Base-by-base conservation (phyloP, 1,140 invertebrate genomes). In the Euwallacea similis region DNA sequence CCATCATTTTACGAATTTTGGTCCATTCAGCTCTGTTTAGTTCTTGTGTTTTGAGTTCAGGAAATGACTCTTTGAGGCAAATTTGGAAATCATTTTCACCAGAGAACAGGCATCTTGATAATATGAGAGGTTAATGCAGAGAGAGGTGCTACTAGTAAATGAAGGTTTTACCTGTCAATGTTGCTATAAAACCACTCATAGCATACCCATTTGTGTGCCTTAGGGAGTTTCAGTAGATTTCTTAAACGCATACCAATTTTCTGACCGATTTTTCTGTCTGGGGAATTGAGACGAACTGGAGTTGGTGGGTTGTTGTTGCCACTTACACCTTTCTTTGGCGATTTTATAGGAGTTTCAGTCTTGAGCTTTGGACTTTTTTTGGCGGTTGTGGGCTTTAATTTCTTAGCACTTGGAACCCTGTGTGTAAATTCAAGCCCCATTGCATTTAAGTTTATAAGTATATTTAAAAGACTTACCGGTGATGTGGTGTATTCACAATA, bases 101-200 rank as follows among this genome's bases (percentile, higher is more conserved):
- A 74, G 94, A 88, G 84, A 99, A 98, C 8, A 99, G 84, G 58
- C 94, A 91, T 56, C 69, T 71, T 16, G 16, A 71, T 7, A 54
- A 13, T 33, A 66, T 8, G 8, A 55, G 10, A 3, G 0, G 9
- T 13, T 10, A 33, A 21, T 15, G 2, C 41, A 61, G 6, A 15
- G 11, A 21, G 3, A 6, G 11, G n/a, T 11, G 41, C 11, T 58
- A 43, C 50, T 47, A 16, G 7, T 21, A 50, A 15, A 50, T 50
- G 6, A 33, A 47, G 33, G 44, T 64, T 33, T 60, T 71, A 71
- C 79, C 93, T 94, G 82, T 99, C 97, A 75, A 99, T 92, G 80
- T 98, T 98, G 76, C 96, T 98, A 81, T 99, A 99, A 84, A 99
- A 99, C 91, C 96, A 99, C 82, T 99, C 98, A 83, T 96, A 98